A percentile compares a stretch with the other conserved stretches of the same genome.
Conservation (phyloP, 2,113 vertebrate species). For the Chlorodrepanis virens region DNA sequence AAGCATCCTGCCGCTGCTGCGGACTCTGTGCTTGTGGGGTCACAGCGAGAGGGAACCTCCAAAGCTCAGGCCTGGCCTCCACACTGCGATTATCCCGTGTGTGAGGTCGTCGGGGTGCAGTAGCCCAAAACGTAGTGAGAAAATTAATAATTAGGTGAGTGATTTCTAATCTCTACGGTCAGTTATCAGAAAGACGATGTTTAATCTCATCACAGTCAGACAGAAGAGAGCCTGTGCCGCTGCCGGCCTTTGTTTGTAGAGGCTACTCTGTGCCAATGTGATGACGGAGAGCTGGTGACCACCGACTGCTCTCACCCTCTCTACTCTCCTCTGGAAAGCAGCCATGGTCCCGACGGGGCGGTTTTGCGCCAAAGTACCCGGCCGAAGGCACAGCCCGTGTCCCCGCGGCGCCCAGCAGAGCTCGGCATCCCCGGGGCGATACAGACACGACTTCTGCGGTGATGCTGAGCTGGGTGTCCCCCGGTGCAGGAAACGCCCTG, state of each 20-base stretch:
- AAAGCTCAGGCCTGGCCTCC: background rate
- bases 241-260: background rate
- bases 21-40: background rate
- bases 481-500: background rate
- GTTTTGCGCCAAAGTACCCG: background rate
- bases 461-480: background rate
- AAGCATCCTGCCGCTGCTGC: background rate
- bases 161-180: background rate
- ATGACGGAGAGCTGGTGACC: background rate
- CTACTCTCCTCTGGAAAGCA: background rate
- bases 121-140: background rate
- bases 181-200: background rate
- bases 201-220: background rate
- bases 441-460: background rate
- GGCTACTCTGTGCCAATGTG: background rate
- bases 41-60: rapidly evolving
- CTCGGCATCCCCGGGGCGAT: background rate
- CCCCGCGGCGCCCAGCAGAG: background rate
- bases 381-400: background rate
- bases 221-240: background rate
- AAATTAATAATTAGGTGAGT: background rate
- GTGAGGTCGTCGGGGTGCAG: rapidly evolving
- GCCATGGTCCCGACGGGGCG: background rate
- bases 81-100: background rate
- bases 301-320: background rate